Percentiles rank a stretch among this genome's conserved stretches.
These are phyloP conservation scores for Tinamus guttatus DNA, from an alignment of 2,113 vertebrate species.

Conservation along the genomic window DNA sequence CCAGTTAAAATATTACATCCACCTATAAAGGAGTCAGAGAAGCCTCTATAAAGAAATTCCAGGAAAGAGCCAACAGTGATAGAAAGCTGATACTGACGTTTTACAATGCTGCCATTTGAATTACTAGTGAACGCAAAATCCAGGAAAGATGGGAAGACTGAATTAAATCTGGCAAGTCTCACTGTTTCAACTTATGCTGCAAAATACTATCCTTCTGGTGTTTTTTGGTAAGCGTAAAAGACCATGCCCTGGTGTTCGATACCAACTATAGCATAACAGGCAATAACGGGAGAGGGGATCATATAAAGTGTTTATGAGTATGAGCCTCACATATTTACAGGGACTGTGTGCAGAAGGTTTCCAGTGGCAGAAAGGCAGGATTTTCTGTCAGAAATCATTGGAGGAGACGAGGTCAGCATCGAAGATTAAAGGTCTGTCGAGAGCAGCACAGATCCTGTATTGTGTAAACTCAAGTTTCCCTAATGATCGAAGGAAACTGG, in stretches of 20 bases:
- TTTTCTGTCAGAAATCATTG: background rate
- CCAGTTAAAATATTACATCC: background rate
- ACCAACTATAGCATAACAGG: background rate
- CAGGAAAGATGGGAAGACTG: background rate
- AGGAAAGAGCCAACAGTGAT: background rate
- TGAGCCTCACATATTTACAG: background rate
- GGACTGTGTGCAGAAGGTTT: background rate
- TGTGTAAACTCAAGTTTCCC: conserved; percentile 9
- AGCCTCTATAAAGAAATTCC: background rate
- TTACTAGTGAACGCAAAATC: background rate
- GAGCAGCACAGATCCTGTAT: background rate
- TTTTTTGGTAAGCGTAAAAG: background rate
- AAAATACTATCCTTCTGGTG: background rate
- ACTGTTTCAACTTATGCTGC: background rate
- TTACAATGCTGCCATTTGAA: background rate
- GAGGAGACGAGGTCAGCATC: background rate
- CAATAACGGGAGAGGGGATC: background rate
- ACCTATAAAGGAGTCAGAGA: background rate
- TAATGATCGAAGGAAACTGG: conserved; percentile 12
- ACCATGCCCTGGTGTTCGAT: background rate
- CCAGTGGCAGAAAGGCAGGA: background rate
- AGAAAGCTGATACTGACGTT: background rate
- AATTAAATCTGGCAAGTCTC: background rate
- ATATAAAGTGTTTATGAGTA: background rate
- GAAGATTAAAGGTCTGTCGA: background rate